A percentile compares a stretch with the other conserved stretches of the same genome.
phyloP scores from a whole-genome alignment of 2,888 invertebrate genomes.

The Clusia tigrina region DNA sequence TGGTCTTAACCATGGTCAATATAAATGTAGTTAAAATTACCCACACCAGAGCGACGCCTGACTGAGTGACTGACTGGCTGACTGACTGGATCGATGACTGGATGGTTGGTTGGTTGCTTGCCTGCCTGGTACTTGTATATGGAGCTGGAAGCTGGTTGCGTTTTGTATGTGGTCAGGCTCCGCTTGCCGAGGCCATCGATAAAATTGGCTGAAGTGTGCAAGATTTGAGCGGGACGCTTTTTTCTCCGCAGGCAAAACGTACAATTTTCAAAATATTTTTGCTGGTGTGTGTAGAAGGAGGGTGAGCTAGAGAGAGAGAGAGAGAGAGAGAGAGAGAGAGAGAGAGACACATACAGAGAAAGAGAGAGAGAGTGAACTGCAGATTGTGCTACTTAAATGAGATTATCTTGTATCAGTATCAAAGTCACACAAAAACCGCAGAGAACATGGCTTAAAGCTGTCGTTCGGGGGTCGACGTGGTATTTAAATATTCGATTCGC shows the following conservation, averaged over 20 bases:
- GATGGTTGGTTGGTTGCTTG: too few relatives aligned
- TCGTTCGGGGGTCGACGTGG: too few relatives aligned
- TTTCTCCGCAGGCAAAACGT: neutral
- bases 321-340: too few relatives aligned
- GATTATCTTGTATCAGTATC: neutral
- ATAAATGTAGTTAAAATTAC: constrained; percentile 2
- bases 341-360: neutral
- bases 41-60: too few relatives aligned
- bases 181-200: neutral
- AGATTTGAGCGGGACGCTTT: neutral
- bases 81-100: too few relatives aligned
- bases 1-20: constrained; percentile 9
- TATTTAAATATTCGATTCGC: too few relatives aligned
- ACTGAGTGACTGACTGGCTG: neutral
- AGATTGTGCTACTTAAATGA: neutral
- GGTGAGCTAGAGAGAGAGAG: too few relatives aligned
- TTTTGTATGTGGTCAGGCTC: too few relatives aligned
- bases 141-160: neutral
- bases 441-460: neutral
- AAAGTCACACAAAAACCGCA: neutral
- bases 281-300: too few relatives aligned
- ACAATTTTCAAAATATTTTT: neutral
- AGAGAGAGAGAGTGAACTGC: neutral
- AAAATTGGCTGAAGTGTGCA: neutral
- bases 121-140: too few relatives aligned